Base-by-base conservation (phyloP, 30 jellyfish, hydroid and myxozoan species). In the Chrysaora quinquecirrha region DNA sequence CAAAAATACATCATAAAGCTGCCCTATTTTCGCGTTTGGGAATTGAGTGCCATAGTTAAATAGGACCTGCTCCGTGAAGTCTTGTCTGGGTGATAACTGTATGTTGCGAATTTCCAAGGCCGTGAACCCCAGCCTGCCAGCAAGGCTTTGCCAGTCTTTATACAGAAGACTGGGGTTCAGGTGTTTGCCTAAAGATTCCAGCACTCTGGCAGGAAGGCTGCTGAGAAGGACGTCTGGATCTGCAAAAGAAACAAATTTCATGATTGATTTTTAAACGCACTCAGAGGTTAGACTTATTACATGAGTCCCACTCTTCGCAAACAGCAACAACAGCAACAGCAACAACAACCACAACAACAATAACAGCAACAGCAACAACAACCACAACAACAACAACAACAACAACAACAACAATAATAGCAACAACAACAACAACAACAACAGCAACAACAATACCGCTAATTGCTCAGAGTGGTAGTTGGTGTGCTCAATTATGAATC, bases 91-190 rank as follows among this genome's bases (percentile, higher is more conserved):
- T 0, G 32, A 23, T 12, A 52, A 16, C 46, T 71, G 54, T 0
- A 49, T 18, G 49, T 50, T 54, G 73, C 62, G 85, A 0, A 82
- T 69, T 49, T 82, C 92, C 72, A 58, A 30, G 11, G 73, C 76
- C 1, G 85, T 82, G 48, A 23, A 0, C 3, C 80, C 78, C 4
- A 82, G 43, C 19, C 56, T 71, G 25, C 92, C 92, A 0, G 92
- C 92, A 0, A 82, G 78, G 1, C 85, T 69, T 43, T 82, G 35
- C 92, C 92, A 82, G 52, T 82, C 92, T 50, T 74, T 10, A 34
- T 70, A 69, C 16, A 21, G 71, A 46, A 27, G 85, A 38, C 28
- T 30, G 9, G 92, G 92, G 77, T 82, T 82, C 72, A 82, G 63
- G 4, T 52, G 80, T 1, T 46, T 71, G 2, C 92, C 92, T 0